Evolutionary conservation across 2,113 vertebrate genomes (phyloP).

Genomic region (Catagonus wagneri): DNA sequence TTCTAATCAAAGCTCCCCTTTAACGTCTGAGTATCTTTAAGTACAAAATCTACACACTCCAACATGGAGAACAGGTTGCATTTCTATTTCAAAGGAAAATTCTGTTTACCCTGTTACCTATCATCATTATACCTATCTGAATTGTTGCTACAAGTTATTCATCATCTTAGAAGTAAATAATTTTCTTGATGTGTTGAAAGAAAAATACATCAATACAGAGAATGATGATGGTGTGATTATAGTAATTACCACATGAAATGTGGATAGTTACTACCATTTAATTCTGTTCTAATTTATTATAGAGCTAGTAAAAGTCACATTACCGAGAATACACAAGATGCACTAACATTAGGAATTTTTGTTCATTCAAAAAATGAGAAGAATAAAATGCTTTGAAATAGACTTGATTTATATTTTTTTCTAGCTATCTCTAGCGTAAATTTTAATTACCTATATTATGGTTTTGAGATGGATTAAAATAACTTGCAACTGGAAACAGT

Average conservation of each 20-base stretch:
- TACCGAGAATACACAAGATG: neutral
- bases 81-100: constrained; percentile 48
- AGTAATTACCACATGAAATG: constrained; percentile 34
- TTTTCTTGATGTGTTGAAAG: constrained; percentile 62
- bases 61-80: neutral
- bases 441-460: neutral
- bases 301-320: constrained; percentile 7
- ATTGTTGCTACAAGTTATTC: constrained; percentile 52
- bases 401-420: neutral
- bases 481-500: neutral
- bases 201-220: constrained; percentile 60
- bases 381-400: constrained; percentile 18
- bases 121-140: constrained; percentile 20
- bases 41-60: neutral
- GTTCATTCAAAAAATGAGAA: neutral
- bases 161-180: constrained; percentile 56
- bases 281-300: constrained; percentile 60
- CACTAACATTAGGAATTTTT: constrained; percentile 20
- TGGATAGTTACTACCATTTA: constrained; percentile 21
- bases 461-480: constrained; percentile 29
- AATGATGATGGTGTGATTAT: constrained; percentile 61
- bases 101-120: constrained; percentile 53
- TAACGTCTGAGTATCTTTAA: constrained; percentile 29
- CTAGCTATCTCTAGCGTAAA: neutral
- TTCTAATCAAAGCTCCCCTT: neutral